Base-by-base conservation (phyloP, 1,140 invertebrate genomes). In the Brachionus rubens region DNA sequence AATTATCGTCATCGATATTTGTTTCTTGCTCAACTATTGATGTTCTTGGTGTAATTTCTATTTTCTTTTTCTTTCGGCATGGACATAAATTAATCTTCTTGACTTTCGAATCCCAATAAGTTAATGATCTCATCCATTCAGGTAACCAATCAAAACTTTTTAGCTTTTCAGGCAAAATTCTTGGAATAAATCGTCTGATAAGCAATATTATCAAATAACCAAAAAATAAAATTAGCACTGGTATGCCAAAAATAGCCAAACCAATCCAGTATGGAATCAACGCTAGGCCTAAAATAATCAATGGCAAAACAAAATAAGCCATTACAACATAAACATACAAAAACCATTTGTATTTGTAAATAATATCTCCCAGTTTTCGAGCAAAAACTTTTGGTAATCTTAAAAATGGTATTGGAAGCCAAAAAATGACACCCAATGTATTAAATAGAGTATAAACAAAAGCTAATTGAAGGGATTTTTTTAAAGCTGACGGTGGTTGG, bases 371-470 rank as follows among this genome's bases (percentile, higher is more conserved):
- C 9, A 89, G 80, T 24, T 81, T 80, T 77, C 85, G 86, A 3
- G 88, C 86, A 68, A 89, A 77, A 19, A 79, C 80, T 3, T 90
- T 86, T 0, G 89, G 89, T 33, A 86, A 80, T 33, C 89, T 79
- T 77, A 87, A 83, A 76, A 84, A 84, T 14, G 88, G 88, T 33
- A 90, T 81, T 0, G 88, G 86, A 78, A 89, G 89, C 80, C 88
- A 90, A 0, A 90, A 36, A 0, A 89, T 9, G 30, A 89, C 21
- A 3, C 89, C 89, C 19, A 85, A 81, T 3, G 90, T 65, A 80
- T 90, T 90, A 81, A 89, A 90, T 50, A 89, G 86, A 1, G 88
- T 80, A 81, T 90, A 89, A 78, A 87, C 87, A 12, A 89, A 81
- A 10, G 88, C 86, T 16, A 90, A 84, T 81, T 89, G 87, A 7